A percentile compares a stretch with the other conserved stretches of the same genome.
These are phyloP conservation scores for Eublepharis macularius DNA, from an alignment of 2,113 vertebrate species.

Conservation along the genomic window DNA sequence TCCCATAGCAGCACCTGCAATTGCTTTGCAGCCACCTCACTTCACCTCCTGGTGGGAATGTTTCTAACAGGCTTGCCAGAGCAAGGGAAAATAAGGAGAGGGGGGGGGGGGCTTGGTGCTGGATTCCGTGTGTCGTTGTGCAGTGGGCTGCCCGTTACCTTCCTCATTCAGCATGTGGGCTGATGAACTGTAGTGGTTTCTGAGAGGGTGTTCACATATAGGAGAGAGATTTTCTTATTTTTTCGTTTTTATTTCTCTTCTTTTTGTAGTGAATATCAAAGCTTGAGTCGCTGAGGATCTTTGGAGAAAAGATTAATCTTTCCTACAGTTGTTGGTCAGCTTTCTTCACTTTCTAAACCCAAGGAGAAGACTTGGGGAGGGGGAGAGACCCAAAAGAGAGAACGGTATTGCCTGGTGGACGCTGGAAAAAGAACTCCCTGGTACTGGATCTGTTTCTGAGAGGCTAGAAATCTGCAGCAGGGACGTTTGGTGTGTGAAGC, in stretches of 20 bases:
- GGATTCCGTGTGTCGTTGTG: too few relatives aligned
- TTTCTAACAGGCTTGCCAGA: not conserved
- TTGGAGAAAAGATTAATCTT: slow-evolving; percentile 55
- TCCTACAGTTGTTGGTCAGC: slow-evolving; percentile 17
- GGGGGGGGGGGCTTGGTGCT: not conserved
- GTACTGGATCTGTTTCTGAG: not conserved
- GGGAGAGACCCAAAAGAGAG: slow-evolving; percentile 15
- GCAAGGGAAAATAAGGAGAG: not conserved
- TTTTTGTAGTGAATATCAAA: slow-evolving; percentile 57
- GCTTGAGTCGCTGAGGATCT: slow-evolving; percentile 61
- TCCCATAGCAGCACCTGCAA: too few relatives aligned
- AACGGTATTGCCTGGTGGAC: not conserved
- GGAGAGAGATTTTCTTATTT: slow-evolving; percentile 51
- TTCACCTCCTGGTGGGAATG: not conserved
- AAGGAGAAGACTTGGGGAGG: slow-evolving; percentile 37
- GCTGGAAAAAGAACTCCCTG: slow-evolving; percentile 15
- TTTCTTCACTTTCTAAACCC: slow-evolving; percentile 27
- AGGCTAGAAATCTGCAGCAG: not conserved
- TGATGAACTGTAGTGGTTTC: not conserved
- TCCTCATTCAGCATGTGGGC: not conserved
- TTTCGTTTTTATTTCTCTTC: slow-evolving; percentile 52
- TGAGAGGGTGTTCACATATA: not conserved
- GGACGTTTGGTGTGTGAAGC: slow-evolving; percentile 7
- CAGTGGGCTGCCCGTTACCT: not conserved
- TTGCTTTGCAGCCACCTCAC: not conserved